Percentiles rank a stretch among this genome's conserved stretches.
Conservation (phyloP, 2,888 invertebrate genomes). For the Rhagonycha fulva region DNA sequence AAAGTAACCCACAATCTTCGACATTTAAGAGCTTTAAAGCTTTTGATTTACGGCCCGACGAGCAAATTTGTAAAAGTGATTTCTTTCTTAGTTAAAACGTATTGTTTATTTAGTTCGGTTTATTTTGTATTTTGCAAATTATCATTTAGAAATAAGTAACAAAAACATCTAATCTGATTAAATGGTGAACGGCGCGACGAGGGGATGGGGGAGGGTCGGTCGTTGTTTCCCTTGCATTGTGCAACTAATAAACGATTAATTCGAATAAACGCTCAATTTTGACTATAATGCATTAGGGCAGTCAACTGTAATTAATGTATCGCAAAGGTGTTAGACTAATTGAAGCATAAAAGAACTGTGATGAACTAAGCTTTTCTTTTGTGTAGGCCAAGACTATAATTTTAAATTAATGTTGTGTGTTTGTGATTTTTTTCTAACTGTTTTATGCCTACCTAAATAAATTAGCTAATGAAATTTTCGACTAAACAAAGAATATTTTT, state of each 20-base stretch:
- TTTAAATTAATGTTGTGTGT: background rate
- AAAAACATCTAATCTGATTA: conserved; percentile 27
- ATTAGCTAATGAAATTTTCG: conserved; percentile 2
- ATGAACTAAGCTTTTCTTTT: conserved; percentile 46
- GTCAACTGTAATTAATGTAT: conserved; percentile 42
- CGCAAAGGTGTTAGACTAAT: conserved; percentile 41
- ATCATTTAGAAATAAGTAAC: background rate
- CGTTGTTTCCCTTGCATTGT: conserved; percentile 30
- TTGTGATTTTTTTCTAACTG: background rate
- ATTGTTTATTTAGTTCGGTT: background rate
- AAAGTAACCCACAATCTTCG: conserved; percentile 21
- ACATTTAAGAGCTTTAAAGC: conserved; percentile 9
- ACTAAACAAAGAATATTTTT: background rate
- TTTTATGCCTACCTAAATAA: background rate
- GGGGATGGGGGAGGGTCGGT: conserved; percentile 23
- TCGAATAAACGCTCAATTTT: conserved; percentile 48
- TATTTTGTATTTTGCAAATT: background rate
- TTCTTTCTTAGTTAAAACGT: conserved; percentile 1
- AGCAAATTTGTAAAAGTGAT: conserved; percentile 13
- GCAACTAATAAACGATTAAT: conserved; percentile 45
- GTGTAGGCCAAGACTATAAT: conserved; percentile 18
- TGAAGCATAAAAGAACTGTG: conserved; percentile 42
- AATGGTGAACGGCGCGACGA: conserved; percentile 19
- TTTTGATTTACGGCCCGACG: conserved; percentile 23
- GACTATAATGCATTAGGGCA: conserved; percentile 39